Evolutionary conservation across 2,888 invertebrate genomes (phyloP), one percentile per base, ranked within the genome.

Genomic region (Diarsia rubi): DNA sequence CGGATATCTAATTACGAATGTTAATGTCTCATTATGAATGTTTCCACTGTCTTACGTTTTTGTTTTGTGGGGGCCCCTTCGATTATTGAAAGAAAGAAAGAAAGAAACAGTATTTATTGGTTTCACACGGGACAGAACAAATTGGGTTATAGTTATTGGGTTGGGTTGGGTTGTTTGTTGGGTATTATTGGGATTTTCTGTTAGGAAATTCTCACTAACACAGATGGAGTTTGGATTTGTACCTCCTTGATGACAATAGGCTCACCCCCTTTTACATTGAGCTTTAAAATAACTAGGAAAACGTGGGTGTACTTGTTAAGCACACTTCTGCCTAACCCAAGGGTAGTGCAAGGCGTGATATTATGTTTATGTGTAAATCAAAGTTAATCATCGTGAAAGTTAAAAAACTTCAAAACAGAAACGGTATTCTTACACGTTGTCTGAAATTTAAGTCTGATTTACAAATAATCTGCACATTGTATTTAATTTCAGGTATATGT

Each of bases 1-100:
- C 92, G 92, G 92, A 88, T 88, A 92, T 88, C 92, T 93, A 87
- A 93, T 93, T 93, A 92, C 87, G 89, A 86, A 91, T 89, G 89
- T 88, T 90, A 90, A 89, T 90, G 88, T 88, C 90, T 92, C 88
- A 92, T 92, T 92, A 90, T 82, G 89, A 79, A 71, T 64, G 91
- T 93, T 88, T 90, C 88, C 93, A 91, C 86, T 91, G 88, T 21
- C 3, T 6, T 1, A 60, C 71, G 78, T 52, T 37, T 69, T 62
- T 0, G 21, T 52, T 52, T 42, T 45, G 6, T 44, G 0, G 24
- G 31, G 21, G n/a, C n/a, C n/a, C n/a, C n/a, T n/a, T n/a, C n/a
- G n/a, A n/a, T n/a, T n/a, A n/a, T n/a, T n/a, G n/a, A n/a, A n/a
- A n/a, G n/a, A n/a, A n/a, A n/a, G n/a, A n/a, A n/a, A n/a, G n/a